Percentiles rank a stretch among this genome's conserved stretches.
Conservation (phyloP, 2,113 vertebrate species). For the Osmerus mordax region DNA sequence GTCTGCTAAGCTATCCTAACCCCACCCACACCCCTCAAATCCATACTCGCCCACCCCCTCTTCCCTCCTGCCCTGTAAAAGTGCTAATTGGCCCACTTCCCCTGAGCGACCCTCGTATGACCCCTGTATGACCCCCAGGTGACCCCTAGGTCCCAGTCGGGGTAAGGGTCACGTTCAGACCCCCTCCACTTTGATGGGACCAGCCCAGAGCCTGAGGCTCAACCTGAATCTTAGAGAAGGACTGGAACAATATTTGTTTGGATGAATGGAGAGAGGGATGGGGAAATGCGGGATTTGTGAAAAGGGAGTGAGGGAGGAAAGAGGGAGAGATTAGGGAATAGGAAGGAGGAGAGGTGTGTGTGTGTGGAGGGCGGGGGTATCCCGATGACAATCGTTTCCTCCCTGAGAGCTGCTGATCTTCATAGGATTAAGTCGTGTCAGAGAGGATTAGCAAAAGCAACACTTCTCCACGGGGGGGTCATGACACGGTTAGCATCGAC, state of each 20-base stretch:
- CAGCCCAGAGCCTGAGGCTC: background rate
- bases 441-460: conserved; percentile 48
- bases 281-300: background rate
- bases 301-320: background rate
- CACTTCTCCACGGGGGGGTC: conserved; percentile 22
- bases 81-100: conserved; percentile 33
- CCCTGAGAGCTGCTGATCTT: conserved; percentile 29
- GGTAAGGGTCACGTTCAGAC: background rate
- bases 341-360: background rate
- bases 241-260: background rate
- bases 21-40: background rate
- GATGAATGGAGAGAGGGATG: background rate
- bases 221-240: background rate
- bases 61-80: conserved; percentile 10
- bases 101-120: background rate
- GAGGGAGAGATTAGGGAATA: background rate
- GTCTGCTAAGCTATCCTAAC: no score
- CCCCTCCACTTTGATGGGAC: background rate
- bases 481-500: conserved; percentile 34
- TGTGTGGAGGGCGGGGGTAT: conserved; percentile 2
- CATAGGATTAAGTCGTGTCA: conserved; percentile 49
- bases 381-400: conserved; percentile 32
- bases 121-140: conserved; percentile 33
- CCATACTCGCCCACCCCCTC: conserved; percentile 15
- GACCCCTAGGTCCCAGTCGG: conserved; percentile 10